Percentiles rank a stretch among this genome's conserved stretches.
phyloP scores from a whole-genome alignment of 2,888 invertebrate genomes.

The Sinotaia quadrata region DNA sequence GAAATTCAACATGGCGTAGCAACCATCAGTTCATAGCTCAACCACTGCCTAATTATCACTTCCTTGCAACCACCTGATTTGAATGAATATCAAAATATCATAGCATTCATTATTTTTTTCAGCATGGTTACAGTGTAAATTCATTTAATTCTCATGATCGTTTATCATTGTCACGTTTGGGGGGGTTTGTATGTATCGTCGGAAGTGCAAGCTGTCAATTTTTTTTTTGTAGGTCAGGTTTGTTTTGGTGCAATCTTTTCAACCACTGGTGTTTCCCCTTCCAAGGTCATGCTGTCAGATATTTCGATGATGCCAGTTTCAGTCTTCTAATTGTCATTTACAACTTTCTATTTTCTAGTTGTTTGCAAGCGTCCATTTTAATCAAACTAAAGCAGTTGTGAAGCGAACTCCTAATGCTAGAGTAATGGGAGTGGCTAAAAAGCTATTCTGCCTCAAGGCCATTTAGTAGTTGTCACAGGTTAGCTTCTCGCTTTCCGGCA shows the following conservation, averaged over 20 bases:
- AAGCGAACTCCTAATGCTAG: no score
- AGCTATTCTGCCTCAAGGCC: no score
- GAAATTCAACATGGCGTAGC: conserved; percentile 56
- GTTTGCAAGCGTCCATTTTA: no score
- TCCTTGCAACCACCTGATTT: conserved; percentile 28
- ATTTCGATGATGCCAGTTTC: no score
- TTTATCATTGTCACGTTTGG: background rate
- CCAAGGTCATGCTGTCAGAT: conserved; percentile 24
- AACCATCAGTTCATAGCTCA: conserved; percentile 34
- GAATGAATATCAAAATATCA: no score
- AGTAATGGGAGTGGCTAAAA: no score
- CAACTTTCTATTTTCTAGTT: no score
- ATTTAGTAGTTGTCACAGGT: no score
- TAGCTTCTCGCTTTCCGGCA: no score
- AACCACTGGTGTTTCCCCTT: conserved; percentile 32
- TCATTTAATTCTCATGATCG: background rate
- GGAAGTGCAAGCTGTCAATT: conserved; percentile 42
- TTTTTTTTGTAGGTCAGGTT: conserved; percentile 40
- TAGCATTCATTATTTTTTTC: background rate
- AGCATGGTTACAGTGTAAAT: background rate
- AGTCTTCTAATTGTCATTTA: no score
- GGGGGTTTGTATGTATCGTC: background rate
- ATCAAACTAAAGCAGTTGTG: no score
- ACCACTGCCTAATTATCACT: conserved; percentile 36
- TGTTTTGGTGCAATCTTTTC: conserved; percentile 35